Evolutionary conservation across 2,113 vertebrate species (phyloP).

Genomic region (Hemiprocne comata): DNA sequence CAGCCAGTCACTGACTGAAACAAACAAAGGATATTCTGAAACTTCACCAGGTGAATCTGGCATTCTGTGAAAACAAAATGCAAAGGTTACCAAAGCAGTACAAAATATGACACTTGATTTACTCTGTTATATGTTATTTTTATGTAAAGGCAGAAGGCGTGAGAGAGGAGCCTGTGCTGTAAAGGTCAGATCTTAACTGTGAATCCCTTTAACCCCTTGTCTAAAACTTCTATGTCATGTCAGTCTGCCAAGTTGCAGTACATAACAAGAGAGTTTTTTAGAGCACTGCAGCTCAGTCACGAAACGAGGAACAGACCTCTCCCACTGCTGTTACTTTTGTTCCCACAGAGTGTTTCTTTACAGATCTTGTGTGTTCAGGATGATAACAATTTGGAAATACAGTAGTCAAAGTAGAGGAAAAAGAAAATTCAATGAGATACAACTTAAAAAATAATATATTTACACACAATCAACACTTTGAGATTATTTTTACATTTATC

Average conservation of each 20-base stretch:
- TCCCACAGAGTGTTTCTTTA: neutral
- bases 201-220: neutral
- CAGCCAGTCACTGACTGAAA: constrained; percentile 94
- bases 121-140: neutral
- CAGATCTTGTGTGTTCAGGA: neutral
- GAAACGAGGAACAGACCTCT: neutral
- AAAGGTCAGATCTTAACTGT: neutral
- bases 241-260: neutral
- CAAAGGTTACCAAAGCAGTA: constrained; percentile 2
- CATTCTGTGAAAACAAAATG: constrained; percentile 73
- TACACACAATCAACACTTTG: neutral
- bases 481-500: neutral
- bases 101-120: neutral
- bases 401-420: neutral
- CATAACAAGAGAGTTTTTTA: neutral
- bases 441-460: neutral
- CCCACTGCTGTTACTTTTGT: neutral
- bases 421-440: neutral
- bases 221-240: neutral
- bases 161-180: neutral
- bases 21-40: constrained; percentile 92
- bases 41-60: constrained; percentile 92
- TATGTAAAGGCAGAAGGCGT: neutral
- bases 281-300: neutral
- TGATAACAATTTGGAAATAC: neutral